These are phyloP conservation scores for Corythaixoides concolor DNA, from an alignment of 2,113 vertebrate species.

Conservation along the genomic window DNA sequence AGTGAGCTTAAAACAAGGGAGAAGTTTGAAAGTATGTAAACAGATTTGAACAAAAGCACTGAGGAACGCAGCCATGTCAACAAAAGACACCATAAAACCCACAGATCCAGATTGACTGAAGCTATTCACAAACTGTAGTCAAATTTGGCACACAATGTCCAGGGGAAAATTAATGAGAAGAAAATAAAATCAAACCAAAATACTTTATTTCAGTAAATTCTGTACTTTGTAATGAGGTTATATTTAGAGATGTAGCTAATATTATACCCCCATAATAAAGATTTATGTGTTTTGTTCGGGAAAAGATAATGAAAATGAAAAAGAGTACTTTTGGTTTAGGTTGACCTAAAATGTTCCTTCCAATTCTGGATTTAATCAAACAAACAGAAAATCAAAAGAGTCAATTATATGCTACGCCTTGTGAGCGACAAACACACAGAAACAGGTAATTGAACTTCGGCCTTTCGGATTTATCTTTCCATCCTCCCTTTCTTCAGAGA, in stretches of 20 bases:
- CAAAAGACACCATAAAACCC: neutral
- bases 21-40: neutral
- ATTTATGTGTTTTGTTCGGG: neutral
- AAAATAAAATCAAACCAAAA: neutral
- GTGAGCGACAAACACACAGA: neutral
- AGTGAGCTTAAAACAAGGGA: neutral
- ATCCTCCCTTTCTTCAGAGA: neutral
- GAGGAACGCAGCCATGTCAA: neutral
- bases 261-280: neutral
- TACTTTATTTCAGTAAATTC: neutral
- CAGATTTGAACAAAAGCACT: neutral
- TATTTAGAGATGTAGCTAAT: neutral
- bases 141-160: neutral
- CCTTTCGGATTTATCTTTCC: neutral
- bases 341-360: neutral
- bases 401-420: neutral
- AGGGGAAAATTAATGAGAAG: neutral
- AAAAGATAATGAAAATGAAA: neutral
- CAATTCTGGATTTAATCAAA: neutral
- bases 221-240: neutral
- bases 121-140: neutral
- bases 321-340: neutral
- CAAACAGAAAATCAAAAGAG: neutral
- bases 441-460: slow-evolving; percentile 26
- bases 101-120: neutral